phyloP scores from a whole-genome alignment of 2,797 vertebrate genomes.

The Tadarida brasiliensis region DNA sequence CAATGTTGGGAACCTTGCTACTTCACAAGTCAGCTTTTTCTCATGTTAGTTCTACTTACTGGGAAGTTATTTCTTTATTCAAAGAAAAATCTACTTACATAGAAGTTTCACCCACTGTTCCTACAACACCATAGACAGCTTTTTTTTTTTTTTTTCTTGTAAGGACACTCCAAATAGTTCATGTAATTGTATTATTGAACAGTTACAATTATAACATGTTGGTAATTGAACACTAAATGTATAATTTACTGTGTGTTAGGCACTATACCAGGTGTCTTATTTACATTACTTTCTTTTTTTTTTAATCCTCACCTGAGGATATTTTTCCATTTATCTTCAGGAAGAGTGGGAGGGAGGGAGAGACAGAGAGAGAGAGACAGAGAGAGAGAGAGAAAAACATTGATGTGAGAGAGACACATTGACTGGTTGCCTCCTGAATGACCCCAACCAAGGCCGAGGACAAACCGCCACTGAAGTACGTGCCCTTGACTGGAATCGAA shows the following conservation, averaged over 20 bases:
- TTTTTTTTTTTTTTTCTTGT: not conserved
- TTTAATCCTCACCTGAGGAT: no score
- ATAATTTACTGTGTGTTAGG: not conserved
- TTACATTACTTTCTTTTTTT: not conserved
- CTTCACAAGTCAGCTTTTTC: not conserved
- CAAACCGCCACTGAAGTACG: no score
- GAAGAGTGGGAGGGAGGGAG: no score
- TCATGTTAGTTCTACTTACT: not conserved
- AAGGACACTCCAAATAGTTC: not conserved
- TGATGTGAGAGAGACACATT: no score
- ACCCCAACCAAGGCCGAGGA: no score
- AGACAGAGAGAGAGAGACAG: no score
- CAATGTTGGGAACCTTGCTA: not conserved
- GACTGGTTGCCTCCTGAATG: no score
- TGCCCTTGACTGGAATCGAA: no score
- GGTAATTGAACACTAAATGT: not conserved
- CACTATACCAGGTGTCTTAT: not conserved
- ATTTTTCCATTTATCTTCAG: no score
- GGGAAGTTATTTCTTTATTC: slow-evolving; percentile 38
- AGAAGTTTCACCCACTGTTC: not conserved
- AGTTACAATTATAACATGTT: not conserved
- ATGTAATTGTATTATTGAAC: not conserved
- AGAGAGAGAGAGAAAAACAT: no score
- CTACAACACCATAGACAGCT: not conserved
- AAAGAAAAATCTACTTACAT: not conserved